Base-by-base conservation (phyloP, 2,797 vertebrate genomes). In the Alosa sapidissima region DNA sequence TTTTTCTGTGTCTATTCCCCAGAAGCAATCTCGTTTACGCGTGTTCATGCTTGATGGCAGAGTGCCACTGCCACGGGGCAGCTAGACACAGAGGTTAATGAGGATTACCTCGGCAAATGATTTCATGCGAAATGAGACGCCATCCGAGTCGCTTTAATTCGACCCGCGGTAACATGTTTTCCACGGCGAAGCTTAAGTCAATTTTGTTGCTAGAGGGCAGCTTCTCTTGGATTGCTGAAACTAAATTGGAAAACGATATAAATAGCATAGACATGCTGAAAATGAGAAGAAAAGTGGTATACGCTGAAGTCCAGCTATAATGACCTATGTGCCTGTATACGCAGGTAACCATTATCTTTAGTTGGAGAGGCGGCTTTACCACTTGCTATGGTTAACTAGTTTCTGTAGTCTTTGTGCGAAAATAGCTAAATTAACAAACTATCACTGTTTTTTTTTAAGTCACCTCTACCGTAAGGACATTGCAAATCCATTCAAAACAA, bases 41-140 rank as follows among this genome's bases (percentile, higher is more conserved):
- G n/a, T 16, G 33, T 5, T 82, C 0, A 60, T 72, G 86, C 86
- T 51, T 6, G 86, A 87, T 87, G 87, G 81, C 85, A 75, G 84
- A 86, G 65, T 62, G 68, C 86, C 85, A 83, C 62, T 47, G 81
- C 88, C 86, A 84, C 8, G 8, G 68, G 87, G 88, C 81, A 55
- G 88, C 82, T 84, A 82, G 87, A 90, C 85, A 87, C 2, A 47
- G 81, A 83, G 89, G 91, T 92, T 94, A 93, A 94, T 93, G 90
- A 92, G 91, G 90, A 91, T 87, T 19, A 14, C 5, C 68, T 75
- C 33, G 62, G 62, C 62, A 65, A 65, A 65, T 33, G 24, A 28
- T 65, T 65, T 89, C 58, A 36, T 47, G 58, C 90, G 91, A 92
- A 94, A 92, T 84, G 89, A 93, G 91, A 91, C 88, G 87, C 84